Conservation (phyloP, 35 echinoderm and acorn worm species). For the Stichopus chloronotus region DNA sequence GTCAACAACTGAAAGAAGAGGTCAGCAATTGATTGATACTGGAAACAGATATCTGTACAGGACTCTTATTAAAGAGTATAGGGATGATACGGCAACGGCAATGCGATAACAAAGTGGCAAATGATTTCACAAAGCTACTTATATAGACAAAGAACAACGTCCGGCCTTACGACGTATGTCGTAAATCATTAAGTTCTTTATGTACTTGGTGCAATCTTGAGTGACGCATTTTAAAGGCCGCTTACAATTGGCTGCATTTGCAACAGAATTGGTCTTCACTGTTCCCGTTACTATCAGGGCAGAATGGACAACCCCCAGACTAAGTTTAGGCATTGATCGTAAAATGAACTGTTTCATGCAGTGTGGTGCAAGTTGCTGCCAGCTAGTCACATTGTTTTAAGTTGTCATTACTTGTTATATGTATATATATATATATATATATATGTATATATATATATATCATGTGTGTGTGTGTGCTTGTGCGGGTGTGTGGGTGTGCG, state of each 20-base stretch:
- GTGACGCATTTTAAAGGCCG: conserved; percentile 36
- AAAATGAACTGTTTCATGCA: conserved; percentile 6
- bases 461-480: too few relatives aligned
- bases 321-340: background rate
- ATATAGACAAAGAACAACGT: conserved; percentile 45
- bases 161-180: conserved; percentile 9
- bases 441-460: background rate
- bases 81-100: conserved; percentile 16
- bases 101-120: conserved; percentile 30
- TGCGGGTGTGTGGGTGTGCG: too few relatives aligned
- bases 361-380: background rate
- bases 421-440: background rate
- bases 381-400: background rate
- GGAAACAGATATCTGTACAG: conserved; percentile 41
- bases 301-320: conserved; percentile 8
- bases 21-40: conserved; percentile 31
- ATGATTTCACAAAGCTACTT: conserved; percentile 26
- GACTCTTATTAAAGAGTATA: conserved; percentile 37
- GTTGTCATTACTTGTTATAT: background rate
- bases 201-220: conserved; percentile 7
- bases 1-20: background rate
- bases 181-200: conserved; percentile 23
- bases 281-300: conserved; percentile 37
- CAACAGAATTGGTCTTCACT: background rate
- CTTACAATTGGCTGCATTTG: conserved; percentile 21